Evolutionary conservation across 2,797 vertebrate genomes (phyloP), one percentile per base, ranked within the genome.

Genomic region (Lagorchestes hirsutus): DNA sequence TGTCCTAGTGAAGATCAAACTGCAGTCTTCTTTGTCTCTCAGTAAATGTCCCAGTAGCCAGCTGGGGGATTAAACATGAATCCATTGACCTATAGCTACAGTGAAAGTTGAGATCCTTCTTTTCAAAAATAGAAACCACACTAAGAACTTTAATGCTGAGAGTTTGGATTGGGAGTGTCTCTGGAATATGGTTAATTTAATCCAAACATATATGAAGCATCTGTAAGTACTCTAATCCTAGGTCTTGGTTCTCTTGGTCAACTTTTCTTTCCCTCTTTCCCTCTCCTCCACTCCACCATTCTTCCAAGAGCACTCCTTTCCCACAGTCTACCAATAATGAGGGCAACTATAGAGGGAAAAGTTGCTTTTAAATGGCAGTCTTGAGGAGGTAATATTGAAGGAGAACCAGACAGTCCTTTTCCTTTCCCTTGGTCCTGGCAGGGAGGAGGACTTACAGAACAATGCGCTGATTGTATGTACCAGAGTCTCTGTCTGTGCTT

Each of bases 101-200:
- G 34, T 92, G 95, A 94, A 87, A 56, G 27, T 57, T 93, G 54
- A 57, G 50, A 28, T 93, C 91, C 28, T 93, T 95, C 93, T 95
- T 94, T 93, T 62, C 18, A 62, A 94, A 97, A 94, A 92, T 34
- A 94, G 55, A 57, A 74, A 27, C 12, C 40, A 95, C 59, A 55
- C 55, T 92, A 90, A 94, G 55, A 67, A 93, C 55, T 96, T 93
- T 55, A 62, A 92, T 92, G 92, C 95, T 91, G 90, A 94, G 22
- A 40, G 52, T 93, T 92, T 56, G 18, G 94, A 74, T 91, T 93
- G 55, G 4, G 40, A 50, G 93, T 82, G n/a, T 91, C 54, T 94
- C 92, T 94, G 59, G 94, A 95, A 94, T 91, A 50, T 90, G n/a
- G 14, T 6, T 46, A 87, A 87, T 87, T 87, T 27, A 87, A 50